These are phyloP conservation scores for Nasua narica DNA, from an alignment of 2,797 vertebrate species.

Conservation along the genomic window DNA sequence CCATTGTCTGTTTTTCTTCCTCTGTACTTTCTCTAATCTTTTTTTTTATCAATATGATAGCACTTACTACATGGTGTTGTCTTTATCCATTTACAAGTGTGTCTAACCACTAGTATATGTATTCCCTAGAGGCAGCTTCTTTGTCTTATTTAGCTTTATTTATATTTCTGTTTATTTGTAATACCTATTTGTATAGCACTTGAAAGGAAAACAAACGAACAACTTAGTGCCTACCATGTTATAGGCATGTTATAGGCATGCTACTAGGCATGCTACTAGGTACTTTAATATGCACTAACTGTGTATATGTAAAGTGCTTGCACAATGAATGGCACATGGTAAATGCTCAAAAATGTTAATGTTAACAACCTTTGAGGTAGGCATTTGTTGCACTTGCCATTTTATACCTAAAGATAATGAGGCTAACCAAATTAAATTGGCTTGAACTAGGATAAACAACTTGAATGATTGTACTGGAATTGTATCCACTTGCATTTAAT, in stretches of 20 bases:
- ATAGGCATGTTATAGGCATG: no score
- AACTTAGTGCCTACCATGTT: neutral
- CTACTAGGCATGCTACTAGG: neutral
- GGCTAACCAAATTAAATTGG: neutral
- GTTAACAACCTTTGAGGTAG: neutral
- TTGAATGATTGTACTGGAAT: neutral
- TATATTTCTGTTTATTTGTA: neutral
- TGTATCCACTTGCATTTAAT: neutral
- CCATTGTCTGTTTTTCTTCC: neutral
- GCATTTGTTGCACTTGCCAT: neutral
- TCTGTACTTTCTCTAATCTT: neutral
- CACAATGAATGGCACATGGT: neutral
- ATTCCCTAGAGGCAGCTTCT: neutral
- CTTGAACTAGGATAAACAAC: neutral
- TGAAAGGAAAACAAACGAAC: conserved; percentile 25
- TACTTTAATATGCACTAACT: neutral
- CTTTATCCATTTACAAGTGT: neutral
- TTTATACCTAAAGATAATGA: conserved; percentile 13
- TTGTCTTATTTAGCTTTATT: neutral
- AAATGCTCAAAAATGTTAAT: neutral
- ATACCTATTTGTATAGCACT: neutral
- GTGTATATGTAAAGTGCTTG: neutral
- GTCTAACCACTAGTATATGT: neutral
- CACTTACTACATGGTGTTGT: neutral
- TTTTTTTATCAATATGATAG: neutral